phyloP scores from a whole-genome alignment of 2,113 vertebrate genomes.

The Bucco capensis region DNA sequence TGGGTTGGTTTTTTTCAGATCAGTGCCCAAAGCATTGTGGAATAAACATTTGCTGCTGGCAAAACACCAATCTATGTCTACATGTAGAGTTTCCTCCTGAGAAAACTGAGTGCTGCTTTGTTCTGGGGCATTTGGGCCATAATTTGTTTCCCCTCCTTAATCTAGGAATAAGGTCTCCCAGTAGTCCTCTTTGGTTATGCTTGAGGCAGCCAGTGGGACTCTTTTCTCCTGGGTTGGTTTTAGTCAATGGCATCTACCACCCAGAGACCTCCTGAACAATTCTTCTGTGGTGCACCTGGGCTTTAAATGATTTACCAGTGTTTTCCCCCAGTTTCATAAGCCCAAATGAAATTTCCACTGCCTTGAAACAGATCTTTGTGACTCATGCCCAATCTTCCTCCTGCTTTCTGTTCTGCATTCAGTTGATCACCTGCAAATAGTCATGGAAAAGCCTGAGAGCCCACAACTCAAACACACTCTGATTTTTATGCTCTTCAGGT shows the following conservation, averaged over 20 bases:
- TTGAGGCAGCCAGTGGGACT: background rate
- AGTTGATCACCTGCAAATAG: background rate
- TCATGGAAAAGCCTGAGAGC: background rate
- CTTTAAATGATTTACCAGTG: background rate
- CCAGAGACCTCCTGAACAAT: background rate
- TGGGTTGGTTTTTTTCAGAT: constrained; percentile 29
- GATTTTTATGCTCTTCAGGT: background rate
- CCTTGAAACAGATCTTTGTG: background rate
- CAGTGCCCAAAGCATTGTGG: background rate
- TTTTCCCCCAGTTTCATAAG: background rate
- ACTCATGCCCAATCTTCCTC: background rate
- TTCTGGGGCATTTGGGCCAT: constrained; percentile 10
- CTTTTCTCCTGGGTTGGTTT: background rate
- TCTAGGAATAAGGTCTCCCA: constrained; percentile 19
- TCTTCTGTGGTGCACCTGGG: fast-evolving
- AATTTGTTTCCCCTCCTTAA: background rate
- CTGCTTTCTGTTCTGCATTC: background rate
- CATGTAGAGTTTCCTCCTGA: background rate
- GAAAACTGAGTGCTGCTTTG: background rate
- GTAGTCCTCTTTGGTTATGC: background rate
- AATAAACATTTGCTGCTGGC: constrained; percentile 19
- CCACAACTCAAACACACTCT: background rate
- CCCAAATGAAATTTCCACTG: background rate
- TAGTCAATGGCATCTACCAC: background rate
- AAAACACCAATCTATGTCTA: background rate